A percentile compares a stretch with the other conserved stretches of the same genome.
Evolutionary conservation across 2,888 invertebrate species (phyloP).

Genomic region (Pseudococcus longispinus): DNA sequence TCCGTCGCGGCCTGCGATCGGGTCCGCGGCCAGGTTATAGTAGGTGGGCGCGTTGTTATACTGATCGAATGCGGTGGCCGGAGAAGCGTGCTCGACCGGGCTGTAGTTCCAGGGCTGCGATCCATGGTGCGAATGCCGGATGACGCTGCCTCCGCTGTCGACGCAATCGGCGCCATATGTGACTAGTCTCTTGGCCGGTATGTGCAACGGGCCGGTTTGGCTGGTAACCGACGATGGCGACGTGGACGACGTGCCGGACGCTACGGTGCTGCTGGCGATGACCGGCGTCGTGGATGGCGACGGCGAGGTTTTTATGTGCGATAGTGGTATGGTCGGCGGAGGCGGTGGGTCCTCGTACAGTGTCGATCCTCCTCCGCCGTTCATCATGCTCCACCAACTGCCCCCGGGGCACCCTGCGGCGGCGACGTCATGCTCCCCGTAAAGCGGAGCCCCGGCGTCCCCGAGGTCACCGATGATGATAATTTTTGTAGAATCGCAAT

Average conservation of each 20-base stretch:
- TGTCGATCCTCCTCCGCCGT: conserved; percentile 68
- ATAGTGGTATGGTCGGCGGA: conserved; percentile 67
- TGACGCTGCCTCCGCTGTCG: conserved; percentile 71
- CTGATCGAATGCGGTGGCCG: conserved; percentile 69
- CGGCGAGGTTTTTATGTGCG: conserved; percentile 65
- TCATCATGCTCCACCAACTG: conserved; percentile 86
- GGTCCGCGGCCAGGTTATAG: conserved; percentile 73
- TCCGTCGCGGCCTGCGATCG: conserved; percentile 70
- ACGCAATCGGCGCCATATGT: conserved; percentile 66
- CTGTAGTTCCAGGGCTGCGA: conserved; percentile 76
- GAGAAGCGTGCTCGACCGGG: conserved; percentile 66
- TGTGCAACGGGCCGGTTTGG: conserved; percentile 78
- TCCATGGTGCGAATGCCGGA: conserved; percentile 74
- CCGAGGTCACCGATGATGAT: conserved; percentile 63
- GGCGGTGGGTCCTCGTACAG: conserved; percentile 76
- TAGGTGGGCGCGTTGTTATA: conserved; percentile 74
- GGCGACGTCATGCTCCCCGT: conserved; percentile 75
- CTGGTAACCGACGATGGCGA: conserved; percentile 72
- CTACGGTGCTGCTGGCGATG: conserved; percentile 62
- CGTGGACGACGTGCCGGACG: conserved; percentile 65
- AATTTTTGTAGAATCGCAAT: conserved; percentile 66
- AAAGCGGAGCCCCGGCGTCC: conserved; percentile 73
- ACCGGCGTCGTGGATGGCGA: conserved; percentile 75
- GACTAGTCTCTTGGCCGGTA: conserved; percentile 81
- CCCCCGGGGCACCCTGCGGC: conserved; percentile 74